A percentile compares a stretch with the other conserved stretches of the same genome.
phyloP scores from a whole-genome alignment of 2,113 vertebrate genomes.

The Ranitomeya variabilis region DNA sequence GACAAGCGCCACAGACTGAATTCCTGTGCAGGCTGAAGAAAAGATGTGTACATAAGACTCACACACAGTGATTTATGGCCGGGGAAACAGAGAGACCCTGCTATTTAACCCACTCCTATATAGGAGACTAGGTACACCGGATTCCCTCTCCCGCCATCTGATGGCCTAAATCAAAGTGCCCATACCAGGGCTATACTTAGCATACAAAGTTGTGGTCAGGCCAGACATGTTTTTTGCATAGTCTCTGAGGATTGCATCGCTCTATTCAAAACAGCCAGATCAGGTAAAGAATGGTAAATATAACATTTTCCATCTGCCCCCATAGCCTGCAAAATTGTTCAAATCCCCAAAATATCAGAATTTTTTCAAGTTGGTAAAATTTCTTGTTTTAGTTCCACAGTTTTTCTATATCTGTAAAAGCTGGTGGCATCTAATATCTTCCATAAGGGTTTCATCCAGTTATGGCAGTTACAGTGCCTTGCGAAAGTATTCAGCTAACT shows the following conservation, averaged over 20 bases:
- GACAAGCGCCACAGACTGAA: conserved; percentile 41
- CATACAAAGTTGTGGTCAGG: conserved; percentile 1
- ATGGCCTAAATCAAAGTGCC: background rate
- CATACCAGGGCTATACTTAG: conserved; percentile 26
- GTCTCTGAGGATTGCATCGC: background rate
- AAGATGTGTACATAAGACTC: conserved; percentile 26
- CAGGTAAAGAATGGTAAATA: background rate
- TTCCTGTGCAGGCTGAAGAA: conserved; percentile 32
- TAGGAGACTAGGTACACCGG: background rate
- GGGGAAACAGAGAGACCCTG: background rate
- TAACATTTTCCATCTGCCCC: background rate
- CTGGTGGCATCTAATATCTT: background rate
- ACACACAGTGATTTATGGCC: conserved; percentile 18
- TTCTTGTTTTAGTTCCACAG: too few relatives aligned
- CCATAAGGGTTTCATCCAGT: background rate
- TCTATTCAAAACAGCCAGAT: conserved; percentile 1
- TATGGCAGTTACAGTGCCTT: too few relatives aligned
- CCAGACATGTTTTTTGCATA: conserved; percentile 10
- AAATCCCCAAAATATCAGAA: background rate
- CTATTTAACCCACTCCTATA: conserved; percentile 1
- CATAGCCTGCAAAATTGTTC: background rate
- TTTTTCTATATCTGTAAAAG: background rate
- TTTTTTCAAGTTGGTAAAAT: background rate
- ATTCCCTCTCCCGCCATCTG: background rate
- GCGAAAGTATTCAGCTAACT: too few relatives aligned